A percentile compares a stretch with the other conserved stretches of the same genome.
These are phyloP conservation scores for Syrmaticus mikado DNA, from an alignment of 2,113 vertebrate species.

Conservation along the genomic window DNA sequence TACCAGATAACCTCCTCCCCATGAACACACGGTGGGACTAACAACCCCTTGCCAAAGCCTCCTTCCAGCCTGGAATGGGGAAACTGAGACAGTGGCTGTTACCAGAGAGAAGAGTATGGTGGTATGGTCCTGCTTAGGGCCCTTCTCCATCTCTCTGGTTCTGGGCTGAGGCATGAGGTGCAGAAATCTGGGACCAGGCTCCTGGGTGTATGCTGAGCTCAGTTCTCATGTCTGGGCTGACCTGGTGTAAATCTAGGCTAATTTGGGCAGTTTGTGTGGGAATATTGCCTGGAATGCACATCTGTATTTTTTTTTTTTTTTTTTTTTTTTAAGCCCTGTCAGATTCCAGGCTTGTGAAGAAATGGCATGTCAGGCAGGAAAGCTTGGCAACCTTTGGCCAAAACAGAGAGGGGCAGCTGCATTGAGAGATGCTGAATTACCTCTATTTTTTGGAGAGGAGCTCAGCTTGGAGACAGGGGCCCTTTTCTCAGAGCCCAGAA, in stretches of 20 bases:
- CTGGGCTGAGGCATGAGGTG: not conserved
- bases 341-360: conserved; percentile 13
- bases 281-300: conserved; percentile 50
- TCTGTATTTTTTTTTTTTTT: not conserved
- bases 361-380: not conserved
- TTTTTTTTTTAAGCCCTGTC: not conserved
- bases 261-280: conserved; percentile 3
- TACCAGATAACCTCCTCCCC: not conserved
- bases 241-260: conserved; percentile 17
- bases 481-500: not conserved
- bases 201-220: not conserved
- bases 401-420: not conserved
- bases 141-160: not conserved
- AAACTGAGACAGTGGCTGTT: not conserved
- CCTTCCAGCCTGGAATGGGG: not conserved
- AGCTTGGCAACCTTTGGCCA: not conserved
- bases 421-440: not conserved
- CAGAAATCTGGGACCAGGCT: rapidly evolving
- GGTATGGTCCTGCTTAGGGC: rapidly evolving
- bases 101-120: not conserved
- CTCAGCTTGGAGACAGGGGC: not conserved
- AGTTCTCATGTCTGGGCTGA: not conserved
- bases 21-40: not conserved
- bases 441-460: not conserved
- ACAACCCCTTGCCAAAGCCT: not conserved